A percentile compares a stretch with the other conserved stretches of the same genome.
Evolutionary conservation across 2,113 vertebrate species (phyloP).

Genomic region (Hydropotes inermis): DNA sequence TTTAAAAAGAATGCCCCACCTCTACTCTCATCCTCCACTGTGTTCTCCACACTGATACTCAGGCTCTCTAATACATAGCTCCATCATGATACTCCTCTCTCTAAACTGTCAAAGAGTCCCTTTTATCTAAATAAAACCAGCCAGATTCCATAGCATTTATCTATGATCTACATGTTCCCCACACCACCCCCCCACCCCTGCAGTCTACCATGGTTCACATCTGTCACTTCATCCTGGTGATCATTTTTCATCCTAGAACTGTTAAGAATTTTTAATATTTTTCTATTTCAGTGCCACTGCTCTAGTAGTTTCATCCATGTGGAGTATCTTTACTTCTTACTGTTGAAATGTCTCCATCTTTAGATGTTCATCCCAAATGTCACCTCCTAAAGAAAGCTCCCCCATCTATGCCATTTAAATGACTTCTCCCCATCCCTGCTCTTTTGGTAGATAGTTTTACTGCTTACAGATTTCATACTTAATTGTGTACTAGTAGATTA

Average conservation of each 20-base stretch:
- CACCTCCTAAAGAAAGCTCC: not conserved
- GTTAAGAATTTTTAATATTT: not conserved
- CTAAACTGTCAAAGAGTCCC: not conserved
- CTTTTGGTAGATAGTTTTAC: not conserved
- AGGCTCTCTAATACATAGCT: not conserved
- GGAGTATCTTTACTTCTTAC: not conserved
- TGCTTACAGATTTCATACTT: not conserved
- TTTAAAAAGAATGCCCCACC: not conserved
- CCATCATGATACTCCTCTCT: not conserved
- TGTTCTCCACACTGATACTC: not conserved
- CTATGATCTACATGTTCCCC: not conserved
- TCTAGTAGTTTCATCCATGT: not conserved
- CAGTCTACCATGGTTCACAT: not conserved
- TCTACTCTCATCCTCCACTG: not conserved
- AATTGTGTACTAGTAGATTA: not conserved
- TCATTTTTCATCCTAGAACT: not conserved
- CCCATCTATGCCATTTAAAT: not conserved
- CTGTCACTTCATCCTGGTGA: not conserved
- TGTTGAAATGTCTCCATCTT: not conserved
- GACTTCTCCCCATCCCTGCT: not conserved
- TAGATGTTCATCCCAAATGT: not conserved
- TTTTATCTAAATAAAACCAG: not conserved
- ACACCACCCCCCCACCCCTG: too few species aligned
- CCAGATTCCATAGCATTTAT: not conserved
- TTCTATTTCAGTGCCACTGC: not conserved